Percentiles rank a stretch among this genome's conserved stretches.
Conservation (phyloP, 2,797 vertebrate species). For the Fratercula arctica region DNA sequence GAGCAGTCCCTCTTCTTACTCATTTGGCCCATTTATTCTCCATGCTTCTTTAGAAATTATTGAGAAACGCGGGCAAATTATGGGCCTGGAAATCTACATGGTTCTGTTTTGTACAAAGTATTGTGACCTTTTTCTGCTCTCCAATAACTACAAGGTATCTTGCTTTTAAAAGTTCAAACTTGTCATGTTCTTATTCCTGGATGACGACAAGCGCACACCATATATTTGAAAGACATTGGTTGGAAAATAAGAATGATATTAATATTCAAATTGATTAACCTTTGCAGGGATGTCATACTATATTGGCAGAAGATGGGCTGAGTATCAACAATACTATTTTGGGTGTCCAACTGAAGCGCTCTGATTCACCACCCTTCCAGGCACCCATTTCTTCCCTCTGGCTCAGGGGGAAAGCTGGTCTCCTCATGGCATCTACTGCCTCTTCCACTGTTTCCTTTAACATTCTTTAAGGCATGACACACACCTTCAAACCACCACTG, state of each 20-base stretch:
- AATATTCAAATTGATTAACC: constrained; percentile 58
- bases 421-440: neutral
- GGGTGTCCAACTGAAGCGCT: neutral
- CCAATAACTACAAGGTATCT: constrained; percentile 41
- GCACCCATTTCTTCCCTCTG: neutral
- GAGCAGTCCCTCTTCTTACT: neutral
- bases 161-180: constrained; percentile 66
- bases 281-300: constrained; percentile 31
- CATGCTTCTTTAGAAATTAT: neutral
- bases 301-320: neutral
- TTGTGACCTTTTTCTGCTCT: constrained; percentile 52
- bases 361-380: neutral
- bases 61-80: neutral
- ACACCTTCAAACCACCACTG: neutral
- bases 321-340: neutral
- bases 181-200: constrained; percentile 35
- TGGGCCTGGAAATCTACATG: neutral
- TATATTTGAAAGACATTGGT: constrained; percentile 26
- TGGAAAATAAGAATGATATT: constrained; percentile 51
- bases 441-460: neutral
- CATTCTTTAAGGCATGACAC: neutral
- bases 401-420: neutral
- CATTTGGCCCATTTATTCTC: neutral
- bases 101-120: constrained; percentile 4
- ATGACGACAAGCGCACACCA: neutral